Evolutionary conservation across 2,113 vertebrate species (phyloP).

Genomic region (Aramus guarauna): DNA sequence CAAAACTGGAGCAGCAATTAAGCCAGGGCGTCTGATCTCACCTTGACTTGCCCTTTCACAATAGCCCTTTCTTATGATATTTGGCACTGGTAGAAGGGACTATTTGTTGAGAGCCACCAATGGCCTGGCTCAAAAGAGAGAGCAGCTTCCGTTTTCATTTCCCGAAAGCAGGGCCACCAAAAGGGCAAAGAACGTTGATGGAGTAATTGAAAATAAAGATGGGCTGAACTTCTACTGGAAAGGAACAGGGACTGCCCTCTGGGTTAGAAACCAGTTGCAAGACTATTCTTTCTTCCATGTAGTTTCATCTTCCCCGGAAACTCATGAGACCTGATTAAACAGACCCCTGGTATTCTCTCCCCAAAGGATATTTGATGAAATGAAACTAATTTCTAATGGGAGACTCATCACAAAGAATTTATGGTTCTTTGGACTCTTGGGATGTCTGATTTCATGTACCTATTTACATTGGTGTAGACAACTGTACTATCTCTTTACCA

Average conservation of each 20-base stretch:
- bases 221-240: background rate
- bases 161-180: background rate
- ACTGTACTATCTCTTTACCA: background rate
- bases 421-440: background rate
- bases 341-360: background rate
- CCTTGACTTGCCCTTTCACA: constrained; percentile 14
- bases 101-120: background rate
- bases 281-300: background rate
- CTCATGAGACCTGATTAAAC: background rate
- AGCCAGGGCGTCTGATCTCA: background rate
- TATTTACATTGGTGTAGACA: background rate
- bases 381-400: background rate
- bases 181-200: background rate
- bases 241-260: background rate
- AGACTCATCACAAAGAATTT: background rate
- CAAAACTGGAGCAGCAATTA: background rate
- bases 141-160: background rate
- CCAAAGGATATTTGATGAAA: background rate
- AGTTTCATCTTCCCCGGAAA: background rate
- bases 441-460: background rate
- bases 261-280: background rate
- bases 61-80: background rate
- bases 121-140: background rate
- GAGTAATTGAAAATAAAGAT: background rate
- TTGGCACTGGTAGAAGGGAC: background rate